Base-by-base conservation (phyloP, 2,113 vertebrate species). In the Eupsittula cactorum region DNA sequence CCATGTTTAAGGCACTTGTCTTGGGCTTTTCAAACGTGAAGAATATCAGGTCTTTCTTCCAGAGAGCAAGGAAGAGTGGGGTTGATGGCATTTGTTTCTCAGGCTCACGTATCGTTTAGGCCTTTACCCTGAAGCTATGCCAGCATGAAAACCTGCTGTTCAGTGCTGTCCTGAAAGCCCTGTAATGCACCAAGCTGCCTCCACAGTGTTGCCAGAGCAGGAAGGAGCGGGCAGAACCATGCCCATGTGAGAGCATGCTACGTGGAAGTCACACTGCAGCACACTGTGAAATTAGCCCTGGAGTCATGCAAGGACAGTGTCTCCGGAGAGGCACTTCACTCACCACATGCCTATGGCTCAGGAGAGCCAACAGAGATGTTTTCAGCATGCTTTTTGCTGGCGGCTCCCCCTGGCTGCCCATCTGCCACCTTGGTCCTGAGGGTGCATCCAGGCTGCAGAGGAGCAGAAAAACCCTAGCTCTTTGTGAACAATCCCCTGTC, bases 1-100 rank as follows among this genome's bases (percentile, higher is more conserved):
- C 97, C 96, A 97, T 70, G 76, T 88, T 96, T 96, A 94, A 95
- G 94, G 92, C 88, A 71, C 86, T 91, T 95, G 81, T 86, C 88
- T 67, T 53, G 86, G 86, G 90, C 81, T 67, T 90, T 92, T 67
- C 79, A 79, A 81, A 52, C 35, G 85, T 60, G 79, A 90, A 92
- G 76, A 77, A 65, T 91, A 86, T 67, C 62, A 86, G 39, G 25
- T 87, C 53, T 80, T 73, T 65, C 88, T 92, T 95, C 74, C 81
- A 96, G 86, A 86, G 28, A 23, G n/a, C 50, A 24, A 71, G 68
- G 60, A 96, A 86, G 35, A 93, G 49, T 53, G 65, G 37, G 42
- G 41, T 62, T 92, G 86, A 80, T 75, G 57, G 47, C 47, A 76
- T 88, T 67, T 89, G 41, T 91, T 95, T 95, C 82, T 65, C 57